phyloP scores from a whole-genome alignment of 2,888 invertebrate species.

The Heteromyza rotundicornis region DNA sequence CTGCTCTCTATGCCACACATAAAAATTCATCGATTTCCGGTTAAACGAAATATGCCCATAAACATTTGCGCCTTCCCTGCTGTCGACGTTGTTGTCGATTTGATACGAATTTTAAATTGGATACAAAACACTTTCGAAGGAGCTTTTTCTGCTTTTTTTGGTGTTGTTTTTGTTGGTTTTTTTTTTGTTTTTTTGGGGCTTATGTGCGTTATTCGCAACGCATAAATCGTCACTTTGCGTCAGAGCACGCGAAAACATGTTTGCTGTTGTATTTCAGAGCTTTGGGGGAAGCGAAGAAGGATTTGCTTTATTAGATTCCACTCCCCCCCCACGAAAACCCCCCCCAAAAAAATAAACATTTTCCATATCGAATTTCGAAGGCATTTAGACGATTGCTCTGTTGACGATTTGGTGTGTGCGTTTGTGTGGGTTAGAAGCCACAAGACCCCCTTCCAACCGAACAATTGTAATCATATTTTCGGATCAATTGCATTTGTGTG shows the following conservation, averaged over 20 bases:
- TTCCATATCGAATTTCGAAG: background rate
- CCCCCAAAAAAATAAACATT: background rate
- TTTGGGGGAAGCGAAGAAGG: too few species aligned
- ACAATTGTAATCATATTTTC: constrained; percentile 11
- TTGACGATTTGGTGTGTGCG: too few species aligned
- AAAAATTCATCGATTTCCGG: constrained; percentile 54
- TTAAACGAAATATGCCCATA: constrained; percentile 51
- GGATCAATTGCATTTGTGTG: constrained; percentile 18
- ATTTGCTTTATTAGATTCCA: constrained; percentile 4
- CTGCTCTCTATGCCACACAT: constrained; percentile 32
- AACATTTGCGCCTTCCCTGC: constrained; percentile 33
- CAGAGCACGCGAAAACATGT: too few species aligned
- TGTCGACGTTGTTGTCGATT: constrained; percentile 6
- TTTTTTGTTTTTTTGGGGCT: too few species aligned
- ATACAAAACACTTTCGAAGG: constrained; percentile 11
- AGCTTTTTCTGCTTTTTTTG: too few species aligned
- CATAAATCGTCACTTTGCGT: constrained; percentile 10
- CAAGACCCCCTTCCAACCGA: constrained; percentile 2
- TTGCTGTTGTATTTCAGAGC: too few species aligned
- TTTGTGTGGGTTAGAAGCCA: background rate
- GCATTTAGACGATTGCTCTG: background rate
- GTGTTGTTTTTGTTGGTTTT: too few species aligned
- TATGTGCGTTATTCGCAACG: constrained; percentile 6
- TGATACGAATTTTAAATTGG: constrained; percentile 13
- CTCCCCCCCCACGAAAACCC: too few species aligned